Conservation (phyloP, 2,888 invertebrate genomes). For the Antitype chi region DNA sequence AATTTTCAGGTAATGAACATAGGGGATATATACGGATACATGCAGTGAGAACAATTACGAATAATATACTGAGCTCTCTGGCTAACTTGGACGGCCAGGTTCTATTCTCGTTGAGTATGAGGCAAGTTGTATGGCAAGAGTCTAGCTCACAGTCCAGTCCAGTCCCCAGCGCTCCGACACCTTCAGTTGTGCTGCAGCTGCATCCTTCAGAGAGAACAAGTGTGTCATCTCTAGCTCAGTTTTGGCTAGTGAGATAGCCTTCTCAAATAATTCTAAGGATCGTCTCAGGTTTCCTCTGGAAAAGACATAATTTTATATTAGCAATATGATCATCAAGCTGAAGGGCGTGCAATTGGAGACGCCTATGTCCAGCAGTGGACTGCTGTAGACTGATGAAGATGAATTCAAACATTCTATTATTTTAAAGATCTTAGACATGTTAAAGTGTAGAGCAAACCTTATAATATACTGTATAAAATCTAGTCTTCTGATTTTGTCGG, state of each 20-base stretch:
- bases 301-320: conserved; percentile 63
- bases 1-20: conserved; percentile 45
- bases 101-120: conserved; percentile 79
- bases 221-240: conserved; percentile 97
- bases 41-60: conserved; percentile 58
- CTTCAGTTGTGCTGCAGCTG: conserved; percentile 96
- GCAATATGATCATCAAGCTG: neutral
- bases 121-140: conserved; percentile 64
- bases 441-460: neutral
- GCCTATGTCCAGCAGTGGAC: too few relatives aligned
- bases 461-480: neutral
- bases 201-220: conserved; percentile 96
- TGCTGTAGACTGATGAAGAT: too few relatives aligned
- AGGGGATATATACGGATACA: conserved; percentile 51
- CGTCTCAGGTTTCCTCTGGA: conserved; percentile 95
- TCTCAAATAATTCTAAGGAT: conserved; percentile 96
- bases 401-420: neutral
- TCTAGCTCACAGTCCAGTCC: conserved; percentile 90
- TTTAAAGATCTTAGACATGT: neutral
- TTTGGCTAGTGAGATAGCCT: conserved; percentile 96
- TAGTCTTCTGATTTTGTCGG: neutral
- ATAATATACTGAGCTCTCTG: conserved; percentile 58
- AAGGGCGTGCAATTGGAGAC: too few relatives aligned
- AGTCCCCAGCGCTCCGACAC: conserved; percentile 94
- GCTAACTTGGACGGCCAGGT: conserved; percentile 76